Evolutionary conservation across 23 tunicate species (phyloP).

Genomic region (Aplidium turbinatum): DNA sequence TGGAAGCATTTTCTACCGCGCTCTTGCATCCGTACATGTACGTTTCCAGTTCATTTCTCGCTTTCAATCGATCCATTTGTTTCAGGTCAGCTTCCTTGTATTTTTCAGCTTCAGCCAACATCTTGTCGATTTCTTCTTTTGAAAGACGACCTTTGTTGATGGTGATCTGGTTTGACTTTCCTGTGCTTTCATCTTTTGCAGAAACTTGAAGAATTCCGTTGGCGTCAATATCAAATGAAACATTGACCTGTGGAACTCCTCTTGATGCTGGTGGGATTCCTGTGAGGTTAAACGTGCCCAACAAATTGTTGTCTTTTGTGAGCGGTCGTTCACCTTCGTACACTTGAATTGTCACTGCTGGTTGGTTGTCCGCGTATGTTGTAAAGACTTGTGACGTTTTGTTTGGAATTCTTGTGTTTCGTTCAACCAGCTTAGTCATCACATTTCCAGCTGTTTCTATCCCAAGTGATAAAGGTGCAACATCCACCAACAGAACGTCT

Average conservation of each 20-base stretch:
- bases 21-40: slow-evolving; percentile 50
- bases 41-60: slow-evolving; percentile 52
- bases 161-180: slow-evolving; percentile 73
- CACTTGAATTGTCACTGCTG: slow-evolving; percentile 68
- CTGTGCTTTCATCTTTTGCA: slow-evolving; percentile 74
- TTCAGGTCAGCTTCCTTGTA: slow-evolving; percentile 64
- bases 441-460: slow-evolving; percentile 83
- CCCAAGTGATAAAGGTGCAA: slow-evolving; percentile 75
- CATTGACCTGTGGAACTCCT: slow-evolving; percentile 73
- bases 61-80: slow-evolving; percentile 40
- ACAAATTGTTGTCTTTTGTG: slow-evolving; percentile 81
- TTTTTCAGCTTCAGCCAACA: slow-evolving; percentile 67
- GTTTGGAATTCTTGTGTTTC: slow-evolving; percentile 67
- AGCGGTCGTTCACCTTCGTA: slow-evolving; percentile 83
- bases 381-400: slow-evolving; percentile 65
- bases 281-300: slow-evolving; percentile 68
- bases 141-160: slow-evolving; percentile 68
- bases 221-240: slow-evolving; percentile 72
- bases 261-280: slow-evolving; percentile 82
- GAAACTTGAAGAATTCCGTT: slow-evolving; percentile 74
- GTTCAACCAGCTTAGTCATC: slow-evolving; percentile 64
- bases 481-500: slow-evolving; percentile 58
- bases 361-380: slow-evolving; percentile 83
- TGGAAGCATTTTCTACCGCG: slow-evolving; percentile 29
- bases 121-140: slow-evolving; percentile 57